phyloP scores from a whole-genome alignment of 2,113 vertebrate species.

The human region DNA sequence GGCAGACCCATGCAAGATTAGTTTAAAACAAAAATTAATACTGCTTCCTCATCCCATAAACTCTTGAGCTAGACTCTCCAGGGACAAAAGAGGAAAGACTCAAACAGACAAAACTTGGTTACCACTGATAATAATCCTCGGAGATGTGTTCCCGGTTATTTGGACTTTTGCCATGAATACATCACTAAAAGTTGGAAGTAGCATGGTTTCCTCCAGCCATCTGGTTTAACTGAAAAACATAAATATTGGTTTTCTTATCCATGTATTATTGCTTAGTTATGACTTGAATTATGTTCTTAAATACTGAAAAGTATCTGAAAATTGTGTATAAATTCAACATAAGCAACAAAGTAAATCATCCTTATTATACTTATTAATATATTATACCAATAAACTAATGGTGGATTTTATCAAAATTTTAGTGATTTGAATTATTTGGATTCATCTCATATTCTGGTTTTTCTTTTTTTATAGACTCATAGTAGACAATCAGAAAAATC shows the following conservation, averaged over 20 bases:
- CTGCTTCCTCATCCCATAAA: conserved; percentile 28
- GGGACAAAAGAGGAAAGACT: conserved; percentile 70
- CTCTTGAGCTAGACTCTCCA: conserved; percentile 74
- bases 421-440: not conserved
- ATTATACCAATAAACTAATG: not conserved
- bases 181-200: conserved; percentile 73
- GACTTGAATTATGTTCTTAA: conserved; percentile 39
- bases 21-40: conserved; percentile 81
- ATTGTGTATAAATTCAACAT: conserved; percentile 46
- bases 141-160: conserved; percentile 33
- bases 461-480: not conserved
- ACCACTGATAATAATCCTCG: conserved; percentile 59
- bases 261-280: conserved; percentile 61
- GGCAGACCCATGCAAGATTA: conserved; percentile 69
- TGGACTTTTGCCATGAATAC: conserved; percentile 72
- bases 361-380: not conserved
- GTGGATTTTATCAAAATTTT: not conserved
- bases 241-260: conserved; percentile 67
- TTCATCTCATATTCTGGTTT: not conserved
- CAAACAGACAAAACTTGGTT: conserved; percentile 72
- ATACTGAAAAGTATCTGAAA: conserved; percentile 66
- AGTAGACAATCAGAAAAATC: not conserved
- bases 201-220: conserved; percentile 74
- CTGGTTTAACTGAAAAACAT: conserved; percentile 65
- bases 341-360: not conserved